A percentile compares a stretch with the other conserved stretches of the same genome.
These are phyloP conservation scores for Cavia porcellus DNA, from an alignment of 2,113 vertebrate genomes.

Conservation along the genomic window DNA sequence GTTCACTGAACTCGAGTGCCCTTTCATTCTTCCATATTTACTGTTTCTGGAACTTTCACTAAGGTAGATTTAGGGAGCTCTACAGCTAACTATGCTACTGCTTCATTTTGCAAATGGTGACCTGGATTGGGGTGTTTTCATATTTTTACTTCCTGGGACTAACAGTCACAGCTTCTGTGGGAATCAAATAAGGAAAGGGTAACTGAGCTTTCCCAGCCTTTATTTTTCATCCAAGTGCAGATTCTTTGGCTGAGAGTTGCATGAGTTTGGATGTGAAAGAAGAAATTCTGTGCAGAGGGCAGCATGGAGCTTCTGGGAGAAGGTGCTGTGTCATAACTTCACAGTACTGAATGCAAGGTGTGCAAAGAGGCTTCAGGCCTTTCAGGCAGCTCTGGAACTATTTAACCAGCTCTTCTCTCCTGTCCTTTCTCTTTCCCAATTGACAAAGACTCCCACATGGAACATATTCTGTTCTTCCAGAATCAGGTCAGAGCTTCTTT, in stretches of 20 bases:
- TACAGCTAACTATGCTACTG: neutral
- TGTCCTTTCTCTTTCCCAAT: neutral
- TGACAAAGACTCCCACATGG: neutral
- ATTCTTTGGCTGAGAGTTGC: slow-evolving; percentile 5
- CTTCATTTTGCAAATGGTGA: slow-evolving; percentile 28
- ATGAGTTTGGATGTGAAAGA: slow-evolving; percentile 43
- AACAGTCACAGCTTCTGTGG: neutral
- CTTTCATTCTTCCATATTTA: neutral
- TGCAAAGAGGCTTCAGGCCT: neutral
- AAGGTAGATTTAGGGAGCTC: neutral
- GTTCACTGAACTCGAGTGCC: neutral
- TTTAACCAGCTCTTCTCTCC: neutral
- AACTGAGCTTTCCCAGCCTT: slow-evolving; percentile 45
- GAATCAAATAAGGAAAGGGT: slow-evolving; percentile 31
- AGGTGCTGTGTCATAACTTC: neutral
- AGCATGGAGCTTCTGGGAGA: neutral
- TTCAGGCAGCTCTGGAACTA: neutral
- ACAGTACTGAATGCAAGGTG: neutral
- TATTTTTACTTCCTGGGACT: slow-evolving; percentile 31
- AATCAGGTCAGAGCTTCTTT: slow-evolving; percentile 60
- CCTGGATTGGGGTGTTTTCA: neutral
- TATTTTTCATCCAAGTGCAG: slow-evolving; percentile 29
- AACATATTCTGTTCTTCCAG: neutral
- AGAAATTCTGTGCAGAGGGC: neutral
- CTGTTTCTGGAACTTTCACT: slow-evolving; percentile 7